A percentile compares a stretch with the other conserved stretches of the same genome.
Evolutionary conservation across 2,888 invertebrate genomes (phyloP).

Genomic region (Entomobrya multifasciata): DNA sequence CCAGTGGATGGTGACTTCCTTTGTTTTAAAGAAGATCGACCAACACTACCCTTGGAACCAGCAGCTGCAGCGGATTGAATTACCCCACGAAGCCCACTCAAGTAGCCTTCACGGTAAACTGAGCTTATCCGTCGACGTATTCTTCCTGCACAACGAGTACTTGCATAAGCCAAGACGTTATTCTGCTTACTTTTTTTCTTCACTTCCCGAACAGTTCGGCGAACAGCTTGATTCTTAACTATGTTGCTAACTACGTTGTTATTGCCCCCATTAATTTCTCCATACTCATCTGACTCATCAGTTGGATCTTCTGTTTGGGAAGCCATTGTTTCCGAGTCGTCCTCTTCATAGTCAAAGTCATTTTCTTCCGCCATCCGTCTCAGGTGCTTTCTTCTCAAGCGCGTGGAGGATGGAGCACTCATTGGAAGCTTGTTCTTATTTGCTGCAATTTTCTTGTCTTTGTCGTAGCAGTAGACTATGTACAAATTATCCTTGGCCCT

Average conservation of each 20-base stretch:
- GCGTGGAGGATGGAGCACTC: conserved; percentile 76
- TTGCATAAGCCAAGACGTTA: conserved; percentile 47
- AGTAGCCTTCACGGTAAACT: conserved; percentile 75
- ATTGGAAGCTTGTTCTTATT: conserved; percentile 59
- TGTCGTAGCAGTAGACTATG: conserved; percentile 77
- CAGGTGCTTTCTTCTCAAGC: conserved; percentile 56
- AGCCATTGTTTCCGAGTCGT: conserved; percentile 58
- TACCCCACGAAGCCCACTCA: conserved; percentile 31
- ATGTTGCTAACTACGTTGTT: conserved; percentile 26
- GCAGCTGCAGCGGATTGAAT: conserved; percentile 7
- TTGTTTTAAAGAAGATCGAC: not conserved
- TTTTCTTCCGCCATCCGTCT: conserved; percentile 10
- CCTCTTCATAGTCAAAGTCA: not conserved
- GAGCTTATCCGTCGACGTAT: conserved; percentile 75
- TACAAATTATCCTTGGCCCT: conserved; percentile 75
- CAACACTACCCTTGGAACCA: conserved; percentile 28
- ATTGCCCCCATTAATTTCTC: conserved; percentile 1
- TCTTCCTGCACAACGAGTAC: conserved; percentile 34
- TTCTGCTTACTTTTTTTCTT: conserved; percentile 76
- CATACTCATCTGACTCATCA: conserved; percentile 50
- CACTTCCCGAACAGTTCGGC: conserved; percentile 78
- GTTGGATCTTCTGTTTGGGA: conserved; percentile 63
- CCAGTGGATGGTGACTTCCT: conserved; percentile 63
- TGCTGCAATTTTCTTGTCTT: conserved; percentile 64
- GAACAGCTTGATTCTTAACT: conserved; percentile 44